Evolutionary conservation across 1,140 invertebrate genomes (phyloP).

Genomic region (Galendromus occidentalis): DNA sequence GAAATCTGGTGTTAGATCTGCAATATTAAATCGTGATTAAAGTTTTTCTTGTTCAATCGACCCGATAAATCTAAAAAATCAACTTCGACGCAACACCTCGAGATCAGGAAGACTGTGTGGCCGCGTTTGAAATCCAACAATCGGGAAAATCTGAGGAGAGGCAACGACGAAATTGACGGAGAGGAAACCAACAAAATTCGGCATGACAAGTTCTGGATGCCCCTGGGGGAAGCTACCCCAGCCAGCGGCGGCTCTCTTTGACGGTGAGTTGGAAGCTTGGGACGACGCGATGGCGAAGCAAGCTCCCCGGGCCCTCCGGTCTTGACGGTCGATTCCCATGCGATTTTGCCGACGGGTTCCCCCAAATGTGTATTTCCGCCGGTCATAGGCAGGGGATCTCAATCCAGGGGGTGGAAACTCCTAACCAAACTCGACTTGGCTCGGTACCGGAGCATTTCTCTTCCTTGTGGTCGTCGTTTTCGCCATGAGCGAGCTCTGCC

Average conservation of each 20-base stretch:
- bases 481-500: too few relatives aligned
- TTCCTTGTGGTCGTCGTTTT: too few relatives aligned
- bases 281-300: background rate
- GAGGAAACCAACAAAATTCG: background rate
- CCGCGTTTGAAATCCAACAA: background rate
- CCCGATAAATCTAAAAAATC: background rate
- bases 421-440: too few relatives aligned
- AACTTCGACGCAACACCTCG: background rate
- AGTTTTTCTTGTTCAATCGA: background rate
- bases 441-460: too few relatives aligned
- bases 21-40: background rate
- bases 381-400: too few relatives aligned
- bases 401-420: too few relatives aligned
- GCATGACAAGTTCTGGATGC: background rate
- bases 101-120: background rate
- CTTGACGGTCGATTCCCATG: too few relatives aligned
- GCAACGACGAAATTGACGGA: background rate
- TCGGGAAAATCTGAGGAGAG: background rate
- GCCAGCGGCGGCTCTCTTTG: background rate
- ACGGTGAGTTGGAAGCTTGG: background rate
- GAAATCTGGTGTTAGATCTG: background rate
- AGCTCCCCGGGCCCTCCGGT: background rate
- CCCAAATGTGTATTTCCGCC: too few relatives aligned
- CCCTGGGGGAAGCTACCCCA: conserved; percentile 4
- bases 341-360: too few relatives aligned